Conservation (phyloP, 2,113 vertebrate species). For the Columba livia region DNA sequence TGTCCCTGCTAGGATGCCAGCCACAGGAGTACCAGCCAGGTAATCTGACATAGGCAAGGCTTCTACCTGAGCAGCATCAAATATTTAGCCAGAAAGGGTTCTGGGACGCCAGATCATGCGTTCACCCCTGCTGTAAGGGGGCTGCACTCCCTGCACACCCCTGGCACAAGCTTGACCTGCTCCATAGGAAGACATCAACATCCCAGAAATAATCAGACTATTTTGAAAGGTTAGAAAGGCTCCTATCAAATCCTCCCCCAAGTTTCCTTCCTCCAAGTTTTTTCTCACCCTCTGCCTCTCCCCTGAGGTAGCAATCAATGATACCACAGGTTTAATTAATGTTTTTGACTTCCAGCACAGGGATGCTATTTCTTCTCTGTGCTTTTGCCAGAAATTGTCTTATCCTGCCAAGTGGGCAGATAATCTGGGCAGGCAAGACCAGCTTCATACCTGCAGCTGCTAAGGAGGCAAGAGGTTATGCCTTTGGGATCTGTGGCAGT, state of each 20-base stretch:
- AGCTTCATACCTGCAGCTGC: constrained; percentile 19
- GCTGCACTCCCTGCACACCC: neutral
- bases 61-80: neutral
- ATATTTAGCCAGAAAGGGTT: neutral
- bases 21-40: neutral
- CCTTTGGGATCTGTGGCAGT: neutral
- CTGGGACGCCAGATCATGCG: accelerated
- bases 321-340: constrained; percentile 55
- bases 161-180: neutral
- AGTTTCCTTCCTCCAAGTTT: neutral
- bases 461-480: neutral
- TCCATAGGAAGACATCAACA: accelerated
- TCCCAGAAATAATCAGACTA: neutral
- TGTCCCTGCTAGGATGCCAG: neutral
- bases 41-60: neutral
- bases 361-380: constrained; percentile 38
- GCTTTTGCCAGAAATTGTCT: constrained; percentile 25
- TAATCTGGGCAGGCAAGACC: constrained; percentile 10
- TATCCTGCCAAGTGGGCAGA: neutral
- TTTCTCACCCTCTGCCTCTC: constrained; percentile 56
- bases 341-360: constrained; percentile 47
- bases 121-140: neutral
- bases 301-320: constrained; percentile 43
- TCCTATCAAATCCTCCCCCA: neutral
- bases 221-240: neutral